Evolutionary conservation across 2,888 invertebrate species (phyloP).

Genomic region (Lithosia quadra): DNA sequence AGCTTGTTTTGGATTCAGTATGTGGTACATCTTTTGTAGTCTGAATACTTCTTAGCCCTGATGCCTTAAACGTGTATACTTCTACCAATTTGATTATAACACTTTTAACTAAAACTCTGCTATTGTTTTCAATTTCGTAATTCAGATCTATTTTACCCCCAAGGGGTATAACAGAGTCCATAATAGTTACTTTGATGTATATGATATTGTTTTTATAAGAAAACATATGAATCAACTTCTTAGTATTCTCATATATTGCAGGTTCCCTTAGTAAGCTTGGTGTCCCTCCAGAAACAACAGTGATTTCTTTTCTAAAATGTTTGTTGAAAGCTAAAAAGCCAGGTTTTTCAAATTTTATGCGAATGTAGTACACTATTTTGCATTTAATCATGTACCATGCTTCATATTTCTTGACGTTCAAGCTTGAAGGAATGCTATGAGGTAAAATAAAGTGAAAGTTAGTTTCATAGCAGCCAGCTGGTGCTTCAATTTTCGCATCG

Average conservation of each 20-base stretch:
- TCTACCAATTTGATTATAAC: conserved; percentile 55
- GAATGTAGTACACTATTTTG: conserved; percentile 56
- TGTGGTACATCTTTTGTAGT: conserved; percentile 29
- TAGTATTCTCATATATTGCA: conserved; percentile 52
- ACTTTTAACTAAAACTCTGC: conserved; percentile 48
- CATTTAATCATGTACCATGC: conserved; percentile 41
- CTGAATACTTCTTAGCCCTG: conserved; percentile 30
- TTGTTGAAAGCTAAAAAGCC: conserved; percentile 56
- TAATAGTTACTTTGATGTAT: conserved; percentile 53
- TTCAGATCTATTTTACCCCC: conserved; percentile 55
- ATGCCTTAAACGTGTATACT: conserved; percentile 44
- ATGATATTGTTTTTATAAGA: conserved; percentile 50
- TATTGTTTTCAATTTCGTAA: conserved; percentile 58
- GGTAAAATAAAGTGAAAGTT: conserved; percentile 53
- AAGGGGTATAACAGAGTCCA: conserved; percentile 49
- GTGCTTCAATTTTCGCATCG: conserved; percentile 29
- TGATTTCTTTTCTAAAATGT: conserved; percentile 57
- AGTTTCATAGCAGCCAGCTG: conserved; percentile 44
- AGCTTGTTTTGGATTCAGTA: conserved; percentile 50
- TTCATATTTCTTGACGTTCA: conserved; percentile 24
- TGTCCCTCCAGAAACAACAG: conserved; percentile 51
- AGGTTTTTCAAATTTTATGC: conserved; percentile 58
- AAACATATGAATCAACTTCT: conserved; percentile 53
- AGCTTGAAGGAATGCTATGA: conserved; percentile 51
- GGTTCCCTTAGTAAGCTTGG: conserved; percentile 53